Evolutionary conservation across 2,113 vertebrate genomes (phyloP).

Genomic region (Tilapia sparmanii): DNA sequence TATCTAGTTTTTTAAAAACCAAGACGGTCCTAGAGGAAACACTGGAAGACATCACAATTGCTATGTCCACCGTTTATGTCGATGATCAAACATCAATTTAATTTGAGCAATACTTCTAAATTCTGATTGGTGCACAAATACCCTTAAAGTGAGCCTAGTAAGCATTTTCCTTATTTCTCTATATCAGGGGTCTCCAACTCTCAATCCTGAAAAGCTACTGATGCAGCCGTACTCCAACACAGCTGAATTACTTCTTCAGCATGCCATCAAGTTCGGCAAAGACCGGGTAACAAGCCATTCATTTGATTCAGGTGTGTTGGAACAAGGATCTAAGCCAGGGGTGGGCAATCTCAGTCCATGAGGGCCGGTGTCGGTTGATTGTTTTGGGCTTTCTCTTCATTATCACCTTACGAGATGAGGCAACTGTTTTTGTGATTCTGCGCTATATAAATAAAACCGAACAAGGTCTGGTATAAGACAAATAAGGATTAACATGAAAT

Average conservation of each 20-base stretch:
- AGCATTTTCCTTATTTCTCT: neutral
- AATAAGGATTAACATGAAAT: neutral
- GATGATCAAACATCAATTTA: neutral
- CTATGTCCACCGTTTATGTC: neutral
- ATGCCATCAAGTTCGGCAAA: neutral
- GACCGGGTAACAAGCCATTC: neutral
- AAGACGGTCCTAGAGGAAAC: neutral
- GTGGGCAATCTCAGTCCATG: too few species aligned
- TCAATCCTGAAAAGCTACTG: neutral
- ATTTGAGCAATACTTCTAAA: neutral
- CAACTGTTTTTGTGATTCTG: neutral
- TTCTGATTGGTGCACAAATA: neutral
- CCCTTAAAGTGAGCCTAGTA: neutral
- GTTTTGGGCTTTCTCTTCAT: neutral
- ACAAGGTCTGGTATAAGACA: neutral
- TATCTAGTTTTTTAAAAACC: neutral
- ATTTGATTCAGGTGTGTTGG: neutral
- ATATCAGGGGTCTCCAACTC: neutral
- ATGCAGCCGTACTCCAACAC: neutral
- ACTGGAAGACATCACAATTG: neutral
- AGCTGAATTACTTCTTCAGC: neutral
- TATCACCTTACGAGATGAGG: neutral
- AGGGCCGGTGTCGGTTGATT: too few species aligned
- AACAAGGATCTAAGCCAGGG: neutral
- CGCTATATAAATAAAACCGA: neutral